A percentile compares a stretch with the other conserved stretches of the same genome.
phyloP scores from a whole-genome alignment of 1,140 invertebrate species.

The Linepithema humile region DNA sequence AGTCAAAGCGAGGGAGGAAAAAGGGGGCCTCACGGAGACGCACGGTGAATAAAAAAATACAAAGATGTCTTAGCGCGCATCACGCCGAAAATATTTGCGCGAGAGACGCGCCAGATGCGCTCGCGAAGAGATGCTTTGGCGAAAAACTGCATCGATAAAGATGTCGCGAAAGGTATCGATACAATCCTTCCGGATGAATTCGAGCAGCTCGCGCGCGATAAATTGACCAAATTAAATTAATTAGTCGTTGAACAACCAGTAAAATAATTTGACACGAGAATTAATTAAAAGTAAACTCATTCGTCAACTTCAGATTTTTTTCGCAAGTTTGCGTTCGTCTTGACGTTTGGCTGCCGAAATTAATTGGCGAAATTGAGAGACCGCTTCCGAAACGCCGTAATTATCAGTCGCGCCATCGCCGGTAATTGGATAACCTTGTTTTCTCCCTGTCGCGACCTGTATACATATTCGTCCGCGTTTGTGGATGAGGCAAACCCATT shows the following conservation, averaged over 20 bases:
- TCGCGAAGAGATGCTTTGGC: neutral
- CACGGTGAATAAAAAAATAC: constrained; percentile 18
- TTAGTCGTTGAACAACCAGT: no score
- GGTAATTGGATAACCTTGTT: constrained; percentile 21
- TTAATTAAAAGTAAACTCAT: neutral
- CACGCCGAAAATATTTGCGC: constrained; percentile 42
- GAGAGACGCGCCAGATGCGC: neutral
- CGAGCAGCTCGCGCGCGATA: neutral
- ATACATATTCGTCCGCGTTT: neutral
- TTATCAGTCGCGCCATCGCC: neutral
- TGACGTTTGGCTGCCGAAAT: neutral
- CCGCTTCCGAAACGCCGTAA: neutral
- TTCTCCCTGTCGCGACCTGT: neutral
- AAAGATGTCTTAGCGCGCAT: neutral
- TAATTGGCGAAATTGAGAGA: neutral
- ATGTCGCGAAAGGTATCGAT: neutral
- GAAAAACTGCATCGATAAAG: neutral
- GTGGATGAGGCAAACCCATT: constrained; percentile 67
- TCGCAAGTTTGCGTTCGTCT: no score
- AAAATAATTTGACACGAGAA: neutral
- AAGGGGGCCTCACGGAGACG: constrained; percentile 6
- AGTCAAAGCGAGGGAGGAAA: constrained; percentile 54
- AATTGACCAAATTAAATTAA: neutral
- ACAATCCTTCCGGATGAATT: neutral
- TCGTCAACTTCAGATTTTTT: no score